phyloP scores from a whole-genome alignment of 2,888 invertebrate genomes.

The Cosmorhoe ocellata region DNA sequence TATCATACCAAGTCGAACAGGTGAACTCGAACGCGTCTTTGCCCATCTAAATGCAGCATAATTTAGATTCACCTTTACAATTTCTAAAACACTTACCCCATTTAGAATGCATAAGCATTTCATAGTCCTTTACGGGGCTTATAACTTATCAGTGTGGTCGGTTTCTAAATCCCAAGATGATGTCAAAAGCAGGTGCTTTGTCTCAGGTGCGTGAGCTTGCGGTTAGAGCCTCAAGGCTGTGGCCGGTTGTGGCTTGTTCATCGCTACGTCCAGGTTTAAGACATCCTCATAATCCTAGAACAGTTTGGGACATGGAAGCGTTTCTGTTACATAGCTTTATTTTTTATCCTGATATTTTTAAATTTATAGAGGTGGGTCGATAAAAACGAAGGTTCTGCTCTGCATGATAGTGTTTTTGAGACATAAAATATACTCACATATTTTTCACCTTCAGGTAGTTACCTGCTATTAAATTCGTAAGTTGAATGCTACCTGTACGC shows the following conservation, averaged over 20 bases:
- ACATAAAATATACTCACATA: not conserved
- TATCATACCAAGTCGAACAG: too few relatives aligned
- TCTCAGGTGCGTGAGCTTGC: slow-evolving; percentile 44
- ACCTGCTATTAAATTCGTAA: slow-evolving; percentile 10
- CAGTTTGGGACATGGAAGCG: not conserved
- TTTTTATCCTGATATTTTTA: too few relatives aligned
- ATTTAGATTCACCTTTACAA: too few relatives aligned
- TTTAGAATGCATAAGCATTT: slow-evolving; percentile 12
- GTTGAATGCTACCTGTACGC: slow-evolving; percentile 14
- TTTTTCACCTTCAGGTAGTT: too few relatives aligned
- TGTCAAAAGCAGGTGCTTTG: slow-evolving; percentile 39
- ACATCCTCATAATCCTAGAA: slow-evolving; percentile 6
- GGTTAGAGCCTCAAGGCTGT: slow-evolving; percentile 37
- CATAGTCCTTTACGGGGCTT: slow-evolving; percentile 9
- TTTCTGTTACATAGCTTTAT: too few relatives aligned
- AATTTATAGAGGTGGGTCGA: too few relatives aligned
- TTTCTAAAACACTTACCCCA: not conserved
- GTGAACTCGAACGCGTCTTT: too few relatives aligned
- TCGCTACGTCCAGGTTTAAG: not conserved
- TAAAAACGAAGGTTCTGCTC: too few relatives aligned
- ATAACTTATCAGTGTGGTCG: slow-evolving; percentile 1
- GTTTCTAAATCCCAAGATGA: slow-evolving; percentile 30
- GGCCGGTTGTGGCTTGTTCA: slow-evolving; percentile 29
- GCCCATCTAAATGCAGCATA: not conserved
- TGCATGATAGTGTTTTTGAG: not conserved